phyloP scores from a whole-genome alignment of 2,888 invertebrate genomes.

The Trichopoda pennipes region DNA sequence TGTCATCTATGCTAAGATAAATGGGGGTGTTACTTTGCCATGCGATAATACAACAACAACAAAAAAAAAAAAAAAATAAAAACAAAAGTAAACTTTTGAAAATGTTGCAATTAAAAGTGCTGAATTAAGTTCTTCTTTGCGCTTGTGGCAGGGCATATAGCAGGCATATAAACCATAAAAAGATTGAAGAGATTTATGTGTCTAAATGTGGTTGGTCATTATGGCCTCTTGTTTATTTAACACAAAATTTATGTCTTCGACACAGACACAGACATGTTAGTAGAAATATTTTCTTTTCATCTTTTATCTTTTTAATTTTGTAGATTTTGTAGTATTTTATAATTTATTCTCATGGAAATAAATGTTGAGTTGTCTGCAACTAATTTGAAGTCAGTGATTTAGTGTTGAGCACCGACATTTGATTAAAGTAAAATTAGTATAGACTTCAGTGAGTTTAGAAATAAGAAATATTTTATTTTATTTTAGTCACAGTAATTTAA shows the following conservation, averaged over 20 bases:
- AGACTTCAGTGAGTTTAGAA: background rate
- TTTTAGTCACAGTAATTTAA: no score
- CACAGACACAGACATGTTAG: conserved; percentile 36
- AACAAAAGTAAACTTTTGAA: conserved; percentile 31
- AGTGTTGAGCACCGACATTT: conserved; percentile 10
- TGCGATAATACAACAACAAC: no score
- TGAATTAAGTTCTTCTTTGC: conserved; percentile 58
- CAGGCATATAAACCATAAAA: conserved; percentile 48
- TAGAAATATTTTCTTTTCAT: background rate
- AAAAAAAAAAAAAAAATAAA: no score
- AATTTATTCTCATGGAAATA: conserved; percentile 46
- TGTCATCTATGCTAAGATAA: background rate
- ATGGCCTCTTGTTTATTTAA: conserved; percentile 65
- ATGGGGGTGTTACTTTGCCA: conserved; percentile 30
- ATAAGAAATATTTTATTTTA: no score
- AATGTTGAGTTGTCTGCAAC: conserved; percentile 40
- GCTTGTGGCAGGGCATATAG: conserved; percentile 30
- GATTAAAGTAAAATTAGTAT: background rate
- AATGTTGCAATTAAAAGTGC: conserved; percentile 67
- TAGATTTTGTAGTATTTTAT: conserved; percentile 48
- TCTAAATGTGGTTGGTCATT: conserved; percentile 69
- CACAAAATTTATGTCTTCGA: conserved; percentile 63
- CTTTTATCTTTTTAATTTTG: conserved; percentile 52
- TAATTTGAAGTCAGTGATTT: conserved; percentile 55
- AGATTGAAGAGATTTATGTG: conserved; percentile 66